Evolutionary conservation across 1,140 invertebrate species (phyloP), one percentile per base, ranked within the genome.

Genomic region (Mycetomoellerius zeteki): DNA sequence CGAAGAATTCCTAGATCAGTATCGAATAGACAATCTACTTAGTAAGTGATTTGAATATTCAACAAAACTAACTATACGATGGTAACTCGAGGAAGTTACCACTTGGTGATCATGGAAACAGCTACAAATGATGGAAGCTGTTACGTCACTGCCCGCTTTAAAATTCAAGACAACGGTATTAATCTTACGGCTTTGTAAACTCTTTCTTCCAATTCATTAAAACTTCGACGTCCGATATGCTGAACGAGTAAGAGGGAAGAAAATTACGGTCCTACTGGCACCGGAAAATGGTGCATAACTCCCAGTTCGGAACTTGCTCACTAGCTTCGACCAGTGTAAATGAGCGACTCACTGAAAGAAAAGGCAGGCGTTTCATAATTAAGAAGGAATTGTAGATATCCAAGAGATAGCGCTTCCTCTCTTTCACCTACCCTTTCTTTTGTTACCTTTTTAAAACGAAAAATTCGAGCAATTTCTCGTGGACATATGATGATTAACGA

Each of bases 121-220:
- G 56, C 62, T 60, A 54, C 76, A 88, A 89, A 90, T 73, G 78
- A 62, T 85, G 50, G 71, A 76, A 84, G 85, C 69, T 54, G 80
- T 88, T 85, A 90, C 88, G 78, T 87, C 88, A 52, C 85, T 54
- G 58, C 0, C 27, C 16, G 62, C n/a, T 37, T 64, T 47, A 77
- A 52, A 64, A 87, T 90, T 90, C 86, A 87, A 85, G 86, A 50
- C 62, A 73, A 88, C 71, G 89, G 77, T 86, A 90, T 90, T 88
- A 90, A 90, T 86, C 86, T 86, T 65, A 43, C 80, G 76, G 37
- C 33, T 78, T 81, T 82, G 86, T 52, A 73, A 88, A 90, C 75
- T 90, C 89, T 88, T 90, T 88, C 86, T 88, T 90, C 85, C 89
- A 84, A 90, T 90, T 90, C 89, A 90, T 90, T 90, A 88, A 90